Conservation (phyloP, 2,888 invertebrate species). For the Erebia epiphron region DNA sequence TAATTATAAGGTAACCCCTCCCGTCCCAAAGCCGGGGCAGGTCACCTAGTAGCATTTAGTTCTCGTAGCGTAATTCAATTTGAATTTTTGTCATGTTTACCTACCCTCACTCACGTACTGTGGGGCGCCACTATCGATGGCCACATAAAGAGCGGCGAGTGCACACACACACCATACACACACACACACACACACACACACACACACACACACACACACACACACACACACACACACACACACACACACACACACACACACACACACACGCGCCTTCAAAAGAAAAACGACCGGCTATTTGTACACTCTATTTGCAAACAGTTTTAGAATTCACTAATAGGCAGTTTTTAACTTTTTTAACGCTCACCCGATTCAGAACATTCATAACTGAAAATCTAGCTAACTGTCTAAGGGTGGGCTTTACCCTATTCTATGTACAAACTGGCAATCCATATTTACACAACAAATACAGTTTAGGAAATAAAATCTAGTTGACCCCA, state of each 20-base stretch:
- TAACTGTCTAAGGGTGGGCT: background rate
- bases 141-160: background rate
- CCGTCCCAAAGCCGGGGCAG: too few relatives aligned
- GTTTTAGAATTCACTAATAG: background rate
- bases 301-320: background rate
- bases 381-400: background rate
- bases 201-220: too few relatives aligned
- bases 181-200: too few relatives aligned
- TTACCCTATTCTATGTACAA: background rate
- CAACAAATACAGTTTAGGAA: too few relatives aligned
- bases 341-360: slow-evolving; percentile 1
- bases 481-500: too few relatives aligned
- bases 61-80: background rate
- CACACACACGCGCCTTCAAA: too few relatives aligned
- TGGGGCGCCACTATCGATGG: background rate
- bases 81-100: slow-evolving; percentile 8
- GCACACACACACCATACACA: background rate
- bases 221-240: too few relatives aligned
- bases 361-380: background rate
- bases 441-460: too few relatives aligned
- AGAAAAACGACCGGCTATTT: slow-evolving; percentile 9
- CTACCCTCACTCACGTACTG: background rate
- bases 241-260: too few relatives aligned
- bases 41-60: background rate
- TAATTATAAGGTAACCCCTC: too few relatives aligned